Conservation (phyloP, 2,888 invertebrate species). For the Chouioia cunea region DNA sequence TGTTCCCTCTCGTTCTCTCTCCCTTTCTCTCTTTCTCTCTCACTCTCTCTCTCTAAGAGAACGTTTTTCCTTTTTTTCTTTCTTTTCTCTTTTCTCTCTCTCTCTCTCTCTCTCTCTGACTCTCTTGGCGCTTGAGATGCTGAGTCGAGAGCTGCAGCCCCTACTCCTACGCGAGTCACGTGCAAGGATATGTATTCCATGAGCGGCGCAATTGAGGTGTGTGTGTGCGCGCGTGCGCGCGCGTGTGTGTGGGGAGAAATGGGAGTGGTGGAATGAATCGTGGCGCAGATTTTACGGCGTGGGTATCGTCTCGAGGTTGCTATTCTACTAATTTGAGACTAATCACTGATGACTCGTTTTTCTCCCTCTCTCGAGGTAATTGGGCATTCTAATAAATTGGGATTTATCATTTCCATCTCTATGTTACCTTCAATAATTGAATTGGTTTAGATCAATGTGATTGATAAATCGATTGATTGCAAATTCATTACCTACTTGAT, state of each 20-base stretch:
- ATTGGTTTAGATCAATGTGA: no score
- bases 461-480: no score
- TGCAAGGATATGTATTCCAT: not conserved
- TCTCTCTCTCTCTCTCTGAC: conserved; percentile 22
- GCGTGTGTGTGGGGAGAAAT: not conserved
- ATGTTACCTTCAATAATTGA: no score
- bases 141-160: no score
- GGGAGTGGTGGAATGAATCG: not conserved
- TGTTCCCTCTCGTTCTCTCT: not conserved
- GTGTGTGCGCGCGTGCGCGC: no score
- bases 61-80: no score
- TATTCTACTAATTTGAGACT: conserved; percentile 24
- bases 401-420: no score
- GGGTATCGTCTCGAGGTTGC: not conserved
- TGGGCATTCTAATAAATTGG: no score
- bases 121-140: not conserved
- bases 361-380: no score
- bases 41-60: not conserved
- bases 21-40: not conserved
- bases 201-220: not conserved
- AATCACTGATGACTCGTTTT: no score
- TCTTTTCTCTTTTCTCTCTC: not conserved
- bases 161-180: conserved; percentile 37
- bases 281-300: not conserved
- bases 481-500: no score